Evolutionary conservation across 2,113 vertebrate species (phyloP).

Genomic region (Nibea albiflora): DNA sequence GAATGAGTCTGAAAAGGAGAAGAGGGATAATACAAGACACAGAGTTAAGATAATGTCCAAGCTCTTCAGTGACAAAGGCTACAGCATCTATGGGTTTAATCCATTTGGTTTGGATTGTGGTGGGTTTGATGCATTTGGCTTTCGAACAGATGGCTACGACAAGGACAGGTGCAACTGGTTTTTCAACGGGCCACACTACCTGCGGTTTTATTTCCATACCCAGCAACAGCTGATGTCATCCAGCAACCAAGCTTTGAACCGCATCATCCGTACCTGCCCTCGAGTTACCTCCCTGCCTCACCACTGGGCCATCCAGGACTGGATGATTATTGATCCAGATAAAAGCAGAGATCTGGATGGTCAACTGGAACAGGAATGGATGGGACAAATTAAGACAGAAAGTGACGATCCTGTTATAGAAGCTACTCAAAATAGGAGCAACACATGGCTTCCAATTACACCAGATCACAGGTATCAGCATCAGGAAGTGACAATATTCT

Average conservation of each 20-base stretch:
- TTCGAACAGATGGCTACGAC: constrained; percentile 67
- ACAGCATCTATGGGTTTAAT: constrained; percentile 61
- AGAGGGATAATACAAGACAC: not conserved
- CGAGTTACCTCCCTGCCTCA: constrained; percentile 54
- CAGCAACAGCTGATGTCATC: constrained; percentile 64
- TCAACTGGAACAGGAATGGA: constrained; percentile 43
- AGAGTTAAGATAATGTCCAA: constrained; percentile 33
- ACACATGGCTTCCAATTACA: constrained; percentile 68
- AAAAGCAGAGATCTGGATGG: constrained; percentile 21
- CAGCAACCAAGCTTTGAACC: constrained; percentile 26
- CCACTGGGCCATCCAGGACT: constrained; percentile 64
- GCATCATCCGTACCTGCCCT: constrained; percentile 67
- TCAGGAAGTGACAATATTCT: not conserved
- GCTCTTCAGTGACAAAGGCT: constrained; percentile 57
- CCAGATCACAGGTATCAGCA: constrained; percentile 71
- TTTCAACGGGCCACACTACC: constrained; percentile 66
- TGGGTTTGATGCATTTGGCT: constrained; percentile 72
- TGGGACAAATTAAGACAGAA: constrained; percentile 31
- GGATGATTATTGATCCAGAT: constrained; percentile 49
- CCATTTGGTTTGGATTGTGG: constrained; percentile 59
- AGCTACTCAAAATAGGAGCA: constrained; percentile 29
- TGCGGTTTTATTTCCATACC: constrained; percentile 69
- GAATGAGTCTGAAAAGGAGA: not conserved
- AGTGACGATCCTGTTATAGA: constrained; percentile 19
- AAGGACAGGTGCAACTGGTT: constrained; percentile 76